phyloP scores from a whole-genome alignment of 2,888 invertebrate genomes.

The Ephialtes manifestator region DNA sequence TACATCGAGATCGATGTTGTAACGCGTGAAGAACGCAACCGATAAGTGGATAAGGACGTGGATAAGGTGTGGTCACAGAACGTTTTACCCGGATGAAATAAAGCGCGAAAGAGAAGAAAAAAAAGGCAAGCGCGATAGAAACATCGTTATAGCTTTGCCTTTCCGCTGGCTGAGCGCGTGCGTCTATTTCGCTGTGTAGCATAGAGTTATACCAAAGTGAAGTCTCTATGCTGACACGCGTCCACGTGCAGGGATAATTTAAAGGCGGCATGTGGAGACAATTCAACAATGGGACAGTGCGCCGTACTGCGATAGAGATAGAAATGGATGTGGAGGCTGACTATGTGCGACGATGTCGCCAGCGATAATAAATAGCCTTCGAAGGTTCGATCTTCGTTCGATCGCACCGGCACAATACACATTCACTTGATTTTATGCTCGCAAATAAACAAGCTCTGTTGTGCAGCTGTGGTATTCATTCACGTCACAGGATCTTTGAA shows the following conservation, averaged over 20 bases:
- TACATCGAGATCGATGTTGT: background rate
- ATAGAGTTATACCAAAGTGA: constrained; percentile 1
- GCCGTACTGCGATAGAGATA: constrained; percentile 6
- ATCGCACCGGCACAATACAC: constrained; percentile 6
- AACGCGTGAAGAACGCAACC: constrained; percentile 23
- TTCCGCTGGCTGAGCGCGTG: constrained; percentile 37
- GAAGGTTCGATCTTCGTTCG: constrained; percentile 37
- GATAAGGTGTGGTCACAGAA: constrained; percentile 43
- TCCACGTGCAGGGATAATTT: constrained; percentile 49
- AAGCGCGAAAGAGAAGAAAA: constrained; percentile 23
- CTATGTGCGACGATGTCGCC: constrained; percentile 30
- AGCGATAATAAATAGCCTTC: constrained; percentile 41
- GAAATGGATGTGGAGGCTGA: constrained; percentile 20
- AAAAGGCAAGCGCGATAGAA: constrained; percentile 21
- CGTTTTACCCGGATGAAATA: constrained; percentile 48
- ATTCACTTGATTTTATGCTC: constrained; percentile 15
- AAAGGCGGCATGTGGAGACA: constrained; percentile 44
- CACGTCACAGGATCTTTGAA: background rate
- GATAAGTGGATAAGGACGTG: constrained; percentile 26
- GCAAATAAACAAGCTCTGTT: background rate
- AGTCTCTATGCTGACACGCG: constrained; percentile 9
- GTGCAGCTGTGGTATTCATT: constrained; percentile 3
- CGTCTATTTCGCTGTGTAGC: constrained; percentile 19
- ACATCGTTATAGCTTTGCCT: constrained; percentile 26
- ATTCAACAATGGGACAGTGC: constrained; percentile 48